phyloP scores from a whole-genome alignment of 2,888 invertebrate species.

The Aspidiotus destructor region DNA sequence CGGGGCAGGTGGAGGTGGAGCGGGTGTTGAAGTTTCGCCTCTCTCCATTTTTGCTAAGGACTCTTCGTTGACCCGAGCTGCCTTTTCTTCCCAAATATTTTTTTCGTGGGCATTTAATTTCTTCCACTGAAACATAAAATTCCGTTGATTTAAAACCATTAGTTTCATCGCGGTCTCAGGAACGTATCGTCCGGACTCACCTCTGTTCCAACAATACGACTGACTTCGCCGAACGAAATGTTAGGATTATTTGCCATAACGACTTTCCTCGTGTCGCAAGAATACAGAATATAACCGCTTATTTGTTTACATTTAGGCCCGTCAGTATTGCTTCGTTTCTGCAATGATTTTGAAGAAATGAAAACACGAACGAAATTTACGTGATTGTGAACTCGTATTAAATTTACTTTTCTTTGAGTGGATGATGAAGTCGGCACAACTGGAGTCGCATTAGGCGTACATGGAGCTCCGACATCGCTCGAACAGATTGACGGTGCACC shows the following conservation, averaged over 20 bases:
- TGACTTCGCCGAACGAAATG: conserved; percentile 79
- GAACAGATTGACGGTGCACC: conserved; percentile 72
- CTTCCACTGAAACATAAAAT: conserved; percentile 65
- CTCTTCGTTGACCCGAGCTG: conserved; percentile 80
- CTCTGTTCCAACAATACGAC: conserved; percentile 61
- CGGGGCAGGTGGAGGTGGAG: conserved; percentile 43
- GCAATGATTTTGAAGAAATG: neutral
- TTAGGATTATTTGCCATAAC: conserved; percentile 91
- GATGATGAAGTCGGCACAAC: conserved; percentile 21
- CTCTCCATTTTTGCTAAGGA: conserved; percentile 43
- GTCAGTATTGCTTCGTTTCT: conserved; percentile 25
- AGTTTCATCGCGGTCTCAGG: too few species aligned
- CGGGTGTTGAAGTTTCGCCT: conserved; percentile 35
- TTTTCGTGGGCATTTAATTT: conserved; percentile 78
- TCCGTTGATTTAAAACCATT: too few species aligned
- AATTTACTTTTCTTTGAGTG: conserved; percentile 6
- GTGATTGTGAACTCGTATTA: neutral
- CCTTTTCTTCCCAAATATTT: conserved; percentile 88
- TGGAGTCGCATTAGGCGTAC: conserved; percentile 39
- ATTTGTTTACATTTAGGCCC: conserved; percentile 53
- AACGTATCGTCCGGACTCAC: conserved; percentile 41
- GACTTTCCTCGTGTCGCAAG: conserved; percentile 86
- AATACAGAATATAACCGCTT: conserved; percentile 96
- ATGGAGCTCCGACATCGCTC: conserved; percentile 57
- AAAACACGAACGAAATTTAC: neutral